These are phyloP conservation scores for Agrilus biguttatus DNA, from an alignment of 2,888 invertebrate species.

Conservation along the genomic window DNA sequence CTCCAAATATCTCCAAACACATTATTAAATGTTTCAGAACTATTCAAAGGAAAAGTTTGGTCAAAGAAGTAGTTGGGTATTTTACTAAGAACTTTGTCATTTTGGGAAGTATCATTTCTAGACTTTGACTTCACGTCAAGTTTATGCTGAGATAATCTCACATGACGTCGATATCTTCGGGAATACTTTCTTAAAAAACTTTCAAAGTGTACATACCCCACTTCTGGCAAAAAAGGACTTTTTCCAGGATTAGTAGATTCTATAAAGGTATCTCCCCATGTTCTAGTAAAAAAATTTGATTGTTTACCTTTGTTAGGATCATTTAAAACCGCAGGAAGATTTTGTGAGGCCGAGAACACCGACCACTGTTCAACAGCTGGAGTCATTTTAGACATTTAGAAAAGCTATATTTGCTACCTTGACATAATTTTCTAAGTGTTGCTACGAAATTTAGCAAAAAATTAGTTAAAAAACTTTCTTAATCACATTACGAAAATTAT, in stretches of 20 bases:
- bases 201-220: conserved; percentile 74
- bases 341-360: conserved; percentile 84
- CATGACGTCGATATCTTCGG: conserved; percentile 48
- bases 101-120: conserved; percentile 20
- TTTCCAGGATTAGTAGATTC: conserved; percentile 60
- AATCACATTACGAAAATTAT: too few relatives aligned
- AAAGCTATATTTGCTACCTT: neutral
- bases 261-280: conserved; percentile 93
- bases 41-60: conserved; percentile 62
- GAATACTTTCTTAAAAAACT: conserved; percentile 69
- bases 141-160: conserved; percentile 30
- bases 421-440: too few relatives aligned
- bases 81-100: conserved; percentile 41
- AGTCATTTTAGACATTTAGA: conserved; percentile 18
- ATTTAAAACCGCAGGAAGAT: conserved; percentile 88
- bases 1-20: conserved; percentile 59
- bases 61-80: conserved; percentile 80
- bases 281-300: conserved; percentile 86
- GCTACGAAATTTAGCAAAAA: too few relatives aligned
- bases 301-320: conserved; percentile 88
- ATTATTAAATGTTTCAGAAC: conserved; percentile 65
- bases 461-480: too few relatives aligned
- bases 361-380: conserved; percentile 52
- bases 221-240: conserved; percentile 69
- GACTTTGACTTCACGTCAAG: conserved; percentile 13